A percentile compares a stretch with the other conserved stretches of the same genome.
Evolutionary conservation across 2,797 vertebrate species (phyloP).

Genomic region (Eidolon dupreanum): DNA sequence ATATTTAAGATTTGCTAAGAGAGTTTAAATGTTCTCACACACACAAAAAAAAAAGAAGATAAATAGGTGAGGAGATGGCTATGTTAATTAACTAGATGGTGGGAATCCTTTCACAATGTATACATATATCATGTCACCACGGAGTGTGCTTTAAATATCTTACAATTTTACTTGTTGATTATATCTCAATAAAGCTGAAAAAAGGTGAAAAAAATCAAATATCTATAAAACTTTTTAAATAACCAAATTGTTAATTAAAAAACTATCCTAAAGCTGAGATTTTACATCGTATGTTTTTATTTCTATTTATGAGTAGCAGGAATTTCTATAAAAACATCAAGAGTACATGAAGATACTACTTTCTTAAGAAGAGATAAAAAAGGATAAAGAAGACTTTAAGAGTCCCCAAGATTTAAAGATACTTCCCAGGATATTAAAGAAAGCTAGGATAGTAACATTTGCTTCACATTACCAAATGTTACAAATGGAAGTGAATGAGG

Average conservation of each 20-base stretch:
- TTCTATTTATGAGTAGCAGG: neutral
- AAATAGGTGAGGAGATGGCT: neutral
- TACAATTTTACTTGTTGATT: neutral
- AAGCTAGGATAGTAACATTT: neutral
- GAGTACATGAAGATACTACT: neutral
- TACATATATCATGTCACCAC: neutral
- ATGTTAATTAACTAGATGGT: neutral
- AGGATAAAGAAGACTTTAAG: neutral
- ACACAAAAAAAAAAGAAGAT: neutral
- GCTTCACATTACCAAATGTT: conserved; percentile 8
- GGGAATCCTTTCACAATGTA: neutral
- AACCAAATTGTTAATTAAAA: neutral
- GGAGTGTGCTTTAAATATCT: neutral
- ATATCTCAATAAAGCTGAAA: neutral
- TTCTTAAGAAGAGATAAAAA: conserved; percentile 49
- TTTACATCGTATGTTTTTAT: conserved; percentile 4
- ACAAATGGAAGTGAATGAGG: neutral
- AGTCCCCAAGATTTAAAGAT: conserved; percentile 14
- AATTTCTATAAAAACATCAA: conserved; percentile 19
- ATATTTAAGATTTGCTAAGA: neutral
- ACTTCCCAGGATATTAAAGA: neutral
- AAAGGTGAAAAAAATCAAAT: neutral
- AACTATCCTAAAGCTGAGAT: neutral
- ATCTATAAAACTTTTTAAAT: conserved; percentile 33
- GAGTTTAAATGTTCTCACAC: neutral